Percentiles rank a stretch among this genome's conserved stretches.
Conservation (phyloP, 2,888 invertebrate species). For the Ochropacha duplaris region DNA sequence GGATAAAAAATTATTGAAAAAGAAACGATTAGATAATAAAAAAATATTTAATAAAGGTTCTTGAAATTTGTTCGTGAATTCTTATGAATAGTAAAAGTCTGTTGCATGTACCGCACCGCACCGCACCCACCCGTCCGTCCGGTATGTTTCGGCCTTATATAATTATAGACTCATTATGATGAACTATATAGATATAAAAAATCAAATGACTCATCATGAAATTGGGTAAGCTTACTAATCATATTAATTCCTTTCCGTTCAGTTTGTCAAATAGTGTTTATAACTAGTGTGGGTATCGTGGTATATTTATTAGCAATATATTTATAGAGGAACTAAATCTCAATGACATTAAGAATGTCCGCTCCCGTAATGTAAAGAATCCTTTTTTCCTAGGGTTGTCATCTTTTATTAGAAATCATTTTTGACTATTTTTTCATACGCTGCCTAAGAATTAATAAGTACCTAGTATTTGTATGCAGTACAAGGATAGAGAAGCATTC, state of each 20-base stretch:
- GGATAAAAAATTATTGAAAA: not conserved
- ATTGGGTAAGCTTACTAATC: not conserved
- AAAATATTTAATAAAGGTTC: too few relatives aligned
- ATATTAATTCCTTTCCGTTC: not conserved
- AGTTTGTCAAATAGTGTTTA: not conserved
- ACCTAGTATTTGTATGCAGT: not conserved
- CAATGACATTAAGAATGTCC: not conserved
- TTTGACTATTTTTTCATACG: not conserved
- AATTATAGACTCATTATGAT: not conserved
- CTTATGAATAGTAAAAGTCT: not conserved
- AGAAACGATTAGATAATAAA: too few relatives aligned
- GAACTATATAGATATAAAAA: not conserved
- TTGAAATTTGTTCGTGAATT: too few relatives aligned
- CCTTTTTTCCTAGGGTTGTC: not conserved
- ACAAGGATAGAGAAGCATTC: not conserved
- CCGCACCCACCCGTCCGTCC: not conserved
- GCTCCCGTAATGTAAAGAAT: slow-evolving; percentile 1
- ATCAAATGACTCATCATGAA: not conserved
- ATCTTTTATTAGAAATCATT: not conserved
- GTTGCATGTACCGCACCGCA: too few relatives aligned
- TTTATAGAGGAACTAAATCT: not conserved
- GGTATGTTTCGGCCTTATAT: not conserved
- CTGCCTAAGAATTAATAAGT: not conserved
- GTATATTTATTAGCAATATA: not conserved
- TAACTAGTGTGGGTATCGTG: not conserved